Evolutionary conservation across 2,888 invertebrate genomes (phyloP).

Genomic region (Drosophila bunnanda): DNA sequence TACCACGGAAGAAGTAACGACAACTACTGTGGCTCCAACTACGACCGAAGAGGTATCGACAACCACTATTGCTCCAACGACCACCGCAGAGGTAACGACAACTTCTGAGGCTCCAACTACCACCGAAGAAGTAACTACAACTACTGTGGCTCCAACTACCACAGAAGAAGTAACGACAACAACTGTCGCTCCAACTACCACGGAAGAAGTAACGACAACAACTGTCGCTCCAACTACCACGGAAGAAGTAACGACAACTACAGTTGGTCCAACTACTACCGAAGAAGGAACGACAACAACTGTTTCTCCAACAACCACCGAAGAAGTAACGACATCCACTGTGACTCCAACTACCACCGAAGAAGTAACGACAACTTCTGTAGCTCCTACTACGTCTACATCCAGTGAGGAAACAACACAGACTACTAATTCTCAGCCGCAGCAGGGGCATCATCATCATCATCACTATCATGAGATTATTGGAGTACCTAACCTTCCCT

Average conservation of each 20-base stretch:
- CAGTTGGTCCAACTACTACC: background rate
- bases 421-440: background rate
- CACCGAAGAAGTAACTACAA: background rate
- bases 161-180: background rate
- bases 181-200: background rate
- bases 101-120: background rate
- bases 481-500: constrained; percentile 1
- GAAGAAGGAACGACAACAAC: background rate
- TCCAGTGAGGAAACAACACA: background rate
- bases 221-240: background rate
- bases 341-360: background rate
- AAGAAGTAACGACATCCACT: background rate
- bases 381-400: background rate
- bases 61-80: background rate
- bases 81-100: background rate
- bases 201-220: background rate
- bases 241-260: background rate
- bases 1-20: background rate
- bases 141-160: background rate
- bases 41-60: background rate
- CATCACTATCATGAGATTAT: constrained; percentile 14
- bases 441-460: constrained; percentile 4
- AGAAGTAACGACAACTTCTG: background rate
- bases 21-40: background rate
- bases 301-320: background rate